phyloP scores from a whole-genome alignment of 2,113 vertebrate species.

The Nerophis ophidion region DNA sequence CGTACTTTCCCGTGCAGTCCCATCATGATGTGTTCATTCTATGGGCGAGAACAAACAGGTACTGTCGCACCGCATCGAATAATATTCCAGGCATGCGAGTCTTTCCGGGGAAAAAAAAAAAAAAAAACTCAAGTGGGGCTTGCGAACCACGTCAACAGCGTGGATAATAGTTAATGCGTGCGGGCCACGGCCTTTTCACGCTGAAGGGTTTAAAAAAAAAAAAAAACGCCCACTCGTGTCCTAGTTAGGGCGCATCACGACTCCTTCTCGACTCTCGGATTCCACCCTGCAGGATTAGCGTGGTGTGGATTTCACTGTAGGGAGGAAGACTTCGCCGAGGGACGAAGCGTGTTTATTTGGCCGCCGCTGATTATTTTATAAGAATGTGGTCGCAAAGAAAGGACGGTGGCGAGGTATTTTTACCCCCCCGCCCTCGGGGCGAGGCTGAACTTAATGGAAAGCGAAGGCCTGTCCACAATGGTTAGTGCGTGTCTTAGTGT shows the following conservation, averaged over 20 bases:
- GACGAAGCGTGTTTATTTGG: not conserved
- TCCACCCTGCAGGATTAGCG: not conserved
- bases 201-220: conserved; percentile 27
- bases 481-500: conserved; percentile 52
- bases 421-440: conserved; percentile 50
- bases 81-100: not conserved
- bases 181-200: conserved; percentile 10
- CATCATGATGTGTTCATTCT: too few species aligned
- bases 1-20: too few species aligned
- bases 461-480: conserved; percentile 65
- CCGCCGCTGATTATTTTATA: too few species aligned
- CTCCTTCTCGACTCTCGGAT: not conserved
- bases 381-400: too few species aligned
- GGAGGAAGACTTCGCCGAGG: not conserved
- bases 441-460: conserved; percentile 62
- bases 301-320: not conserved
- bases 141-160: too few species aligned
- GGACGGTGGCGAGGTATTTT: conserved; percentile 52
- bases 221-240: conserved; percentile 33
- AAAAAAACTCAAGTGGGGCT: not conserved
- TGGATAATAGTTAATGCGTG: conserved; percentile 5
- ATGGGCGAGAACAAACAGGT: too few species aligned
- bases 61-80: too few species aligned
- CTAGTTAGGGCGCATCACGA: conserved; percentile 19
- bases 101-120: too few species aligned